Evolutionary conservation across 2,888 invertebrate genomes (phyloP), one percentile per base, ranked within the genome.

Genomic region (Protodeltote pygarga): DNA sequence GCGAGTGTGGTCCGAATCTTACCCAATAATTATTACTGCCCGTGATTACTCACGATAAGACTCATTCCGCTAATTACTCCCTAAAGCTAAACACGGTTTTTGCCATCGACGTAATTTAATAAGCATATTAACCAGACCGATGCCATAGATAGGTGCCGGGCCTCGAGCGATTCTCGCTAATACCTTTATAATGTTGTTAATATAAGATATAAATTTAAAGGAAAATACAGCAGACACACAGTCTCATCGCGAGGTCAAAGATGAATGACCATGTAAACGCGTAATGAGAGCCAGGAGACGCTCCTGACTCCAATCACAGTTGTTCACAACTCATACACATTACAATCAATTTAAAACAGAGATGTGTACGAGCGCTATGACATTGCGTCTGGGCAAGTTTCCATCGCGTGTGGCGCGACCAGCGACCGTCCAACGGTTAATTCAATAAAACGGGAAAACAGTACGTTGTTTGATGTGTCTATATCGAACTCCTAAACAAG

Each of bases 51-150:
- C 64, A 69, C 79, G 88, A 91, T 90, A 89, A 87, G 81, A 78
- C 83, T 84, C 86, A 87, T 87, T 89, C 85, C 71, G 82, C 87
- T 92, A 92, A 92, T 91, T 92, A 91, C 91, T 92, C 91, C 92
- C 92, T 91, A 87, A 89, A 92, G 92, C 92, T 83, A 92, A 88
- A 89, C 78, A 70, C 78, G 73, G 81, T 86, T 91, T 89, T 91
- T 89, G 88, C 92, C 81, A 83, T 88, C 87, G 84, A 90, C 82
- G 83, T 87, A 88, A 89, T 89, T 88, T 91, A 89, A 92, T 92
- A 91, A 90, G 85, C 84, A 85, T 86, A 90, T 90, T 91, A 90
- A 87, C 80, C 84, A 75, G 83, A 73, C 79, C 83, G 89, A 91
- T 89, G 82, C 83, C 79, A 79, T 82, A 85, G 91, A 91, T 90